A percentile compares a stretch with the other conserved stretches of the same genome.
These are phyloP conservation scores for Tethea ocularis DNA, from an alignment of 2,888 invertebrate species.

Conservation along the genomic window DNA sequence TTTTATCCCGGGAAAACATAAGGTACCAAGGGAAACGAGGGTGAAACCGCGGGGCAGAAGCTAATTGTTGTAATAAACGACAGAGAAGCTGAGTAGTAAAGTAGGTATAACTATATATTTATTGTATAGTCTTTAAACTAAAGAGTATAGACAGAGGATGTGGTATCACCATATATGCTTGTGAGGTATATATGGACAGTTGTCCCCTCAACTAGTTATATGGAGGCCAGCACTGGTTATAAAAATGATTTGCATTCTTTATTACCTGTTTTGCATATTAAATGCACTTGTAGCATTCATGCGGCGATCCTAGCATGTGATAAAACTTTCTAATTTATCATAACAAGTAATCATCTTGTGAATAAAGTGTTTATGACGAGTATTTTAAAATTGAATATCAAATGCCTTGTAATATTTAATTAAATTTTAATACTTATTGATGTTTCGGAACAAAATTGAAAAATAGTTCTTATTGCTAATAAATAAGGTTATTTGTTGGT, in stretches of 20 bases:
- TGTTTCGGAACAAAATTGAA: no score
- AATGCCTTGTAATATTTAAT: no score
- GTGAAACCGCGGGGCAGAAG: no score
- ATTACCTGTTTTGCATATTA: neutral
- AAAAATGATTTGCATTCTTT: neutral
- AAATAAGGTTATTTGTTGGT: no score
- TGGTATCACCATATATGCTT: neutral
- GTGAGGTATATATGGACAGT: neutral
- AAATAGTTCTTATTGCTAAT: no score
- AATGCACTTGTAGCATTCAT: neutral
- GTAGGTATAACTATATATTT: no score
- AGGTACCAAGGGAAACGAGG: no score
- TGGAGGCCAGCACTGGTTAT: neutral
- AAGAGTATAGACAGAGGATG: neutral
- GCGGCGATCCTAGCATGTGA: neutral
- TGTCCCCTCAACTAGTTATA: neutral
- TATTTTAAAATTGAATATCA: neutral
- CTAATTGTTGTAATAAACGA: no score
- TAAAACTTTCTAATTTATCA: conserved; percentile 2
- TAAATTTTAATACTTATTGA: no score
- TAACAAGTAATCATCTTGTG: neutral
- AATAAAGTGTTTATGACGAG: neutral
- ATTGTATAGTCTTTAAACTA: neutral
- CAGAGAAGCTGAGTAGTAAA: no score
- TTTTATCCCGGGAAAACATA: no score